These are phyloP conservation scores for Empidonax alnorum DNA, from an alignment of 2,113 vertebrate genomes.

Conservation along the genomic window DNA sequence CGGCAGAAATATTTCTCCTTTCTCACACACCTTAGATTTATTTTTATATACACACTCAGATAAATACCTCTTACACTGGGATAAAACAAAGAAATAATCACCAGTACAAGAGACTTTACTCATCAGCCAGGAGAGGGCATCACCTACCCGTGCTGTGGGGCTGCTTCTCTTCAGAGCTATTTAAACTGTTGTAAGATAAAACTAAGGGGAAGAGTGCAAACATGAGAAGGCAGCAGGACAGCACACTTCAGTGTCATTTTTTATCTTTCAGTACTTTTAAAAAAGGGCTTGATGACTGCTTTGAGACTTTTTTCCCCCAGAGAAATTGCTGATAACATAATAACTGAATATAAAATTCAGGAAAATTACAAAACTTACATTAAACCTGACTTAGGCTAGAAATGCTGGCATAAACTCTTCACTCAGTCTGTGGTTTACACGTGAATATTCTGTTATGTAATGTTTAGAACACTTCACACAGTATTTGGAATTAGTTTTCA, in stretches of 20 bases:
- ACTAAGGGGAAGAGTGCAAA: neutral
- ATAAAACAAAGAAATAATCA: neutral
- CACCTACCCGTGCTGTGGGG: neutral
- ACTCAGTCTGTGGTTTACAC: neutral
- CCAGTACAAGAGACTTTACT: neutral
- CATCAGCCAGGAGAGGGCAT: slow-evolving; percentile 22
- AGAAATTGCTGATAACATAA: accelerated
- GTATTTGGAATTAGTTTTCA: neutral
- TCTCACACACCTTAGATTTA: neutral
- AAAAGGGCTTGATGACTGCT: neutral
- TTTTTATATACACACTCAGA: accelerated
- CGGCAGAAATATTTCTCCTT: neutral
- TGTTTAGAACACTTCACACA: accelerated
- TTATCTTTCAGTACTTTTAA: neutral
- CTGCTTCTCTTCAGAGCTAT: neutral
- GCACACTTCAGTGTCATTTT: accelerated
- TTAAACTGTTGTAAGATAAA: neutral
- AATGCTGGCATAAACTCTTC: neutral
- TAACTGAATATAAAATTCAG: neutral
- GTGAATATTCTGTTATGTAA: neutral
- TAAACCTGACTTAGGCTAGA: neutral
- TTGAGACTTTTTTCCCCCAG: neutral
- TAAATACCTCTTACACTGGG: accelerated
- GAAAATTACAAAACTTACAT: accelerated
- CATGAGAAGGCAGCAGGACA: neutral